Evolutionary conservation across 2,113 vertebrate genomes (phyloP), one percentile per base, ranked within the genome.

Genomic region (Propithecus coquereli): DNA sequence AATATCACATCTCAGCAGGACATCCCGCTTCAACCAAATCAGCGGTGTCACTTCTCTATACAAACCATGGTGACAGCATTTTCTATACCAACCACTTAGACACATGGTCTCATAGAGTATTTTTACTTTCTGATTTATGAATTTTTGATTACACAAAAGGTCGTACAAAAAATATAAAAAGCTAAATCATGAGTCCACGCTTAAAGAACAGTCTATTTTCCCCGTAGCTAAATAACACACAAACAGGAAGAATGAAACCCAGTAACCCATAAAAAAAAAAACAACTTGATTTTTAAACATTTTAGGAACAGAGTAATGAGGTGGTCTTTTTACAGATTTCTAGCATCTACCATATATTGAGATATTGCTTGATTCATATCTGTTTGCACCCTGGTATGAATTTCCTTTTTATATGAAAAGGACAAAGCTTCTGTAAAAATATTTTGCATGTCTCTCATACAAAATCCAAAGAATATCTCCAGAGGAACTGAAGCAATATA

Each of bases 401-500:
- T 98, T 97, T 95, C 47, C 95, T 45, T 92, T 98, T 96, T 79
- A 52, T 96, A 97, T 94, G 59, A 97, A 98, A 98, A 98, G 66
- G 63, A 91, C 93, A 98, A 97, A 97, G 71, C 0, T 70, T 97
- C 83, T 97, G 16, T 91, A 97, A 98, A 98, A 98, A 96, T 95
- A 98, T 95, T 98, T 98, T 95, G 63, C 97, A 57, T 97, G 80
- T 96, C 97, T 97, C 89, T 94, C 85, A 96, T 87, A 95, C 54
- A 96, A 98, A 97, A 68, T 94, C 66, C 66, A 98, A 97, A 97
- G 93, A 81, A 73, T 59, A 97, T 47, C 76, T 98, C 59, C 40
- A 95, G 57, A 98, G 84, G 25, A 98, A 97, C 30, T 94, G 74
- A 95, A 97, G 97, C 97, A 97, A 98, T 97, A 93, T 43, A 93